These are phyloP conservation scores for Muricea muricata DNA, from an alignment of 92 coral and sea anemone species.

Conservation along the genomic window DNA sequence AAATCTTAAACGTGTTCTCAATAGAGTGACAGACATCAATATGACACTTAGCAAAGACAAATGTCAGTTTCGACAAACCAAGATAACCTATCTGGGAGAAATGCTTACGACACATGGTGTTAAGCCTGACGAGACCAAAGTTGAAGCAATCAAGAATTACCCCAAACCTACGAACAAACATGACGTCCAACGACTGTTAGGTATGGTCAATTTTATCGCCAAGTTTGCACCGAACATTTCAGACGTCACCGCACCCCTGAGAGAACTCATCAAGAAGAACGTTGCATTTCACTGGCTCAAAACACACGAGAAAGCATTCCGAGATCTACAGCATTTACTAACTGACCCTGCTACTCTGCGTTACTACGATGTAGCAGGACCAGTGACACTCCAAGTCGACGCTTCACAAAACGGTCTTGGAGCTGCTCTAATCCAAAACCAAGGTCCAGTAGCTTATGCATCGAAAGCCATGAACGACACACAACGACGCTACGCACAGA, in stretches of 20 bases:
- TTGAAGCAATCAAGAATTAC: conserved; percentile 25
- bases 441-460: conserved; percentile 2
- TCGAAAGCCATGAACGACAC: conserved; percentile 12
- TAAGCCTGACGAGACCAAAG: not conserved
- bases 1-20: conserved; percentile 30
- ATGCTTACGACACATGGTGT: not conserved
- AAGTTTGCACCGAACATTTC: conserved; percentile 61
- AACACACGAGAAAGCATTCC: conserved; percentile 58
- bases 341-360: conserved; percentile 47
- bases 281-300: conserved; percentile 64
- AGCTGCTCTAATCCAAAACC: not conserved
- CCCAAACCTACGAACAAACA: conserved; percentile 62
- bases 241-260: conserved; percentile 36
- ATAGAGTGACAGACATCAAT: conserved; percentile 52
- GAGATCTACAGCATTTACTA: conserved; percentile 45
- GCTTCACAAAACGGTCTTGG: conserved; percentile 20
- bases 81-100: not conserved
- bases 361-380: conserved; percentile 48
- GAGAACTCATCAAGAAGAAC: conserved; percentile 56
- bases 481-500: not conserved
- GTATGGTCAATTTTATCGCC: conserved; percentile 66
- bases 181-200: conserved; percentile 48
- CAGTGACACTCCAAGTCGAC: conserved; percentile 16
- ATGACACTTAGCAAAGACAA: conserved; percentile 66
- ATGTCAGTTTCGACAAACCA: conserved; percentile 26